A percentile compares a stretch with the other conserved stretches of the same genome.
Evolutionary conservation across 1,140 invertebrate genomes (phyloP).

Genomic region (Meloidogyne hapla): DNA sequence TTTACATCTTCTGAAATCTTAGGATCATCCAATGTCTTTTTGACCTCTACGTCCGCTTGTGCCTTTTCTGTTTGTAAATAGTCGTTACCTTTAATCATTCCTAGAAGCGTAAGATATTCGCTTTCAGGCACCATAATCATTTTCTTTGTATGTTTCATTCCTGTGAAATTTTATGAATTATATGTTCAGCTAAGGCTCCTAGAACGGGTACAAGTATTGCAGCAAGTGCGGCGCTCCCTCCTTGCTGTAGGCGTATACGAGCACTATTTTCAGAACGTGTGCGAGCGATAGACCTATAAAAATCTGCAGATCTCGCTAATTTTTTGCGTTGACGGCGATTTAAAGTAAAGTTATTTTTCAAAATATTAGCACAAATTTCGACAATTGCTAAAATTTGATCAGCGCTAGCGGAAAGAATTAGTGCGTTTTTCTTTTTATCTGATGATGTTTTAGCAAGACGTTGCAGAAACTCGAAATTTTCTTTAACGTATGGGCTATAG

Average conservation of each 20-base stretch:
- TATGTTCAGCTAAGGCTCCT: not conserved
- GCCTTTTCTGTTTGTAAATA: conserved; percentile 1
- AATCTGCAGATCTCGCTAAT: not conserved
- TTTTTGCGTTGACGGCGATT: conserved; percentile 14
- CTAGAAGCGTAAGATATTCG: not conserved
- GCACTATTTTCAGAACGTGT: conserved; percentile 14
- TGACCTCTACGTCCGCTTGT: not conserved
- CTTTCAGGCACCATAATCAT: conserved; percentile 31
- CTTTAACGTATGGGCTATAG: not conserved
- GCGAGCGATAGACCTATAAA: conserved; percentile 24
- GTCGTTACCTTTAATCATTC: not conserved
- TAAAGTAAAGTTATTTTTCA: conserved; percentile 8
- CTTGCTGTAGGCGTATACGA: conserved; percentile 17
- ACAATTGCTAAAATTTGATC: conserved; percentile 31
- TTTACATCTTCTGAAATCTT: not conserved
- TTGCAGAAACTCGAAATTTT: conserved; percentile 3
- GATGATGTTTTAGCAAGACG: not conserved
- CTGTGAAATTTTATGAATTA: not conserved
- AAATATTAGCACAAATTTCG: conserved; percentile 36
- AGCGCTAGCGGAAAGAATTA: not conserved
- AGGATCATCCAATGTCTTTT: not conserved
- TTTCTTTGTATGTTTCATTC: conserved; percentile 18
- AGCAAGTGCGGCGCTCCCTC: conserved; percentile 1
- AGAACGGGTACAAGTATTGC: conserved; percentile 12
- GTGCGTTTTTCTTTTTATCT: too few relatives aligned